phyloP scores from a whole-genome alignment of 1,140 invertebrate genomes.

The Brachionus rotundiformis region DNA sequence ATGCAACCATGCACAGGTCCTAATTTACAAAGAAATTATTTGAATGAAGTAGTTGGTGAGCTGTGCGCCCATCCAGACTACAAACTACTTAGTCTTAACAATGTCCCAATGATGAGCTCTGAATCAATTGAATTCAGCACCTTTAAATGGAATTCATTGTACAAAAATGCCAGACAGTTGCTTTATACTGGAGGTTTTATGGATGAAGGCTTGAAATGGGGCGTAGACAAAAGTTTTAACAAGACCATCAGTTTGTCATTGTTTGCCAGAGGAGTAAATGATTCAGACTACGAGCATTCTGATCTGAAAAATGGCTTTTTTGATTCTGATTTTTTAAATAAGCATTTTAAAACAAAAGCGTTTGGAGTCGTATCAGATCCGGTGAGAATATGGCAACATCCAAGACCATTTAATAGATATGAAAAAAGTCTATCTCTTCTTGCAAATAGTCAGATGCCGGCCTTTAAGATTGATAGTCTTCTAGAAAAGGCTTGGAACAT shows the following conservation, averaged over 20 bases:
- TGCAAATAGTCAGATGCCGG: slow-evolving; percentile 59
- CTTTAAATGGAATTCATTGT: slow-evolving; percentile 61
- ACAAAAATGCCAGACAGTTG: slow-evolving; percentile 62
- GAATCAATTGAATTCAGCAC: slow-evolving; percentile 58
- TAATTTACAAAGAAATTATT: neutral
- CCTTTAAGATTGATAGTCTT: slow-evolving; percentile 56
- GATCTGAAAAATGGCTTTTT: slow-evolving; percentile 11
- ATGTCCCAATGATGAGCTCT: slow-evolving; percentile 62
- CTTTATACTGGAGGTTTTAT: slow-evolving; percentile 58
- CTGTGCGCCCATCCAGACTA: slow-evolving; percentile 60
- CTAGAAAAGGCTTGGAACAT: slow-evolving; percentile 63
- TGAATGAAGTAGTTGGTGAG: slow-evolving; percentile 57
- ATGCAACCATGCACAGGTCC: slow-evolving; percentile 56
- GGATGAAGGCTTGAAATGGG: slow-evolving; percentile 42
- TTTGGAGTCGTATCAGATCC: slow-evolving; percentile 53
- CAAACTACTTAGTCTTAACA: slow-evolving; percentile 60
- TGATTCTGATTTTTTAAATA: neutral
- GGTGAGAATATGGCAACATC: slow-evolving; percentile 55
- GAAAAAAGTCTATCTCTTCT: slow-evolving; percentile 61
- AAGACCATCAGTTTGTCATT: neutral
- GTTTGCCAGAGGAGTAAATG: slow-evolving; percentile 29
- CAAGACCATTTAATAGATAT: slow-evolving; percentile 58
- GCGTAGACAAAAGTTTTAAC: neutral
- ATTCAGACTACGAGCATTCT: neutral
- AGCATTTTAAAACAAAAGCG: neutral